Percentiles rank a stretch among this genome's conserved stretches.
Conservation (phyloP, 2,888 invertebrate species). For the Trichopoda pennipes region DNA sequence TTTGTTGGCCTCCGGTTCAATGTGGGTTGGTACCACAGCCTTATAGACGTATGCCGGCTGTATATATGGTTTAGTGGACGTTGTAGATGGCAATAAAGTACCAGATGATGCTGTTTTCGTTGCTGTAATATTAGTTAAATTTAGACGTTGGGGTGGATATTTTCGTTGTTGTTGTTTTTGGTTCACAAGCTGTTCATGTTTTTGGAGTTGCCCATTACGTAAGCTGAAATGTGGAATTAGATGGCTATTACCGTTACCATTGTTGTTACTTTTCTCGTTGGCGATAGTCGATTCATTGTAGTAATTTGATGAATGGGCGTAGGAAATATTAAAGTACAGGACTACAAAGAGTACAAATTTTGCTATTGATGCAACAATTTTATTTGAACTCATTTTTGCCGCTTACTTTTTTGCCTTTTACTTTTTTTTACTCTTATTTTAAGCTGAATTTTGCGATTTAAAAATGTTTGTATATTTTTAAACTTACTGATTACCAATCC, state of each 20-base stretch:
- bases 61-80: slow-evolving; percentile 61
- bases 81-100: slow-evolving; percentile 41
- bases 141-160: slow-evolving; percentile 16
- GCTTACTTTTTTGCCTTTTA: neutral
- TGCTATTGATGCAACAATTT: slow-evolving; percentile 18
- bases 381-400: slow-evolving; percentile 41
- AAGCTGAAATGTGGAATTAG: slow-evolving; percentile 38
- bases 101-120: slow-evolving; percentile 46
- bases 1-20: slow-evolving; percentile 74
- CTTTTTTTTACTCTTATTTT: neutral
- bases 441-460: neutral
- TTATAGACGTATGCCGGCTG: slow-evolving; percentile 66
- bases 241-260: slow-evolving; percentile 34
- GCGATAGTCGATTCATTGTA: slow-evolving; percentile 60
- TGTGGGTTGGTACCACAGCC: slow-evolving; percentile 67
- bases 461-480: neutral
- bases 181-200: slow-evolving; percentile 29
- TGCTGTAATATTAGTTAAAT: slow-evolving; percentile 30
- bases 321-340: slow-evolving; percentile 3
- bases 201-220: slow-evolving; percentile 42
- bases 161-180: slow-evolving; percentile 18
- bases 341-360: slow-evolving; percentile 29
- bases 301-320: slow-evolving; percentile 58
- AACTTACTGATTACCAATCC: neutral
- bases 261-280: slow-evolving; percentile 18